phyloP scores from a whole-genome alignment of 2,113 vertebrate genomes.

The Microtus pennsylvanicus region DNA sequence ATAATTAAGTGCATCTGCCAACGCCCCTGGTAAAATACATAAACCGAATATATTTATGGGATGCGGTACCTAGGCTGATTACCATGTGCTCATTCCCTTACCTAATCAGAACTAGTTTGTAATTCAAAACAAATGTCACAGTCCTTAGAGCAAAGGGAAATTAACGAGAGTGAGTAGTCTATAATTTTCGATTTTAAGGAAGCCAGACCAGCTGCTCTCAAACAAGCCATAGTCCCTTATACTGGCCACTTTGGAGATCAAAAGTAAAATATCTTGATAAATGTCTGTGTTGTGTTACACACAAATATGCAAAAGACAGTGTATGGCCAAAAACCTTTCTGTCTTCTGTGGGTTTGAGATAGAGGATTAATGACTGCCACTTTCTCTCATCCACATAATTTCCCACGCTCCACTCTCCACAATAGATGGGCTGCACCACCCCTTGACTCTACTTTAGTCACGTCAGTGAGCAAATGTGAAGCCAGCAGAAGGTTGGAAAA shows the following conservation, averaged over 20 bases:
- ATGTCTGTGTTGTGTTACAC: not conserved
- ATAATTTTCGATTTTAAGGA: slow-evolving; percentile 54
- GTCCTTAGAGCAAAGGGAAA: slow-evolving; percentile 66
- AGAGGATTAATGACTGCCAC: not conserved
- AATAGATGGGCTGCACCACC: not conserved
- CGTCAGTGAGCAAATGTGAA: slow-evolving; percentile 24
- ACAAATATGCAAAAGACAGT: not conserved
- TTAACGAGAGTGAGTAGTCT: slow-evolving; percentile 50
- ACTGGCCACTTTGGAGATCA: slow-evolving; percentile 5
- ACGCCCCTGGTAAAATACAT: slow-evolving; percentile 62
- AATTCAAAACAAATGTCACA: slow-evolving; percentile 77
- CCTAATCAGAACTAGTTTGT: slow-evolving; percentile 73
- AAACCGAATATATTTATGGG: slow-evolving; percentile 75
- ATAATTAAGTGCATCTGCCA: slow-evolving; percentile 69
- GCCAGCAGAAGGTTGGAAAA: slow-evolving; percentile 13
- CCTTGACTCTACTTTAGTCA: slow-evolving; percentile 3
- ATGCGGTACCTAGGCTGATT: slow-evolving; percentile 66
- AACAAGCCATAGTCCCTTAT: slow-evolving; percentile 45
- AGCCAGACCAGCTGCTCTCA: slow-evolving; percentile 19
- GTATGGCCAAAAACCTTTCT: not conserved
- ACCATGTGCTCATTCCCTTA: slow-evolving; percentile 63
- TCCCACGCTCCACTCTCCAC: not conserved
- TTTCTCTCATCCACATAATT: not conserved
- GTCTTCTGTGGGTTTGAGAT: not conserved
- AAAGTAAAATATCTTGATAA: slow-evolving; percentile 15